A percentile compares a stretch with the other conserved stretches of the same genome.
phyloP scores from a whole-genome alignment of 2,888 invertebrate genomes.

The Sarcophaga carnaria region DNA sequence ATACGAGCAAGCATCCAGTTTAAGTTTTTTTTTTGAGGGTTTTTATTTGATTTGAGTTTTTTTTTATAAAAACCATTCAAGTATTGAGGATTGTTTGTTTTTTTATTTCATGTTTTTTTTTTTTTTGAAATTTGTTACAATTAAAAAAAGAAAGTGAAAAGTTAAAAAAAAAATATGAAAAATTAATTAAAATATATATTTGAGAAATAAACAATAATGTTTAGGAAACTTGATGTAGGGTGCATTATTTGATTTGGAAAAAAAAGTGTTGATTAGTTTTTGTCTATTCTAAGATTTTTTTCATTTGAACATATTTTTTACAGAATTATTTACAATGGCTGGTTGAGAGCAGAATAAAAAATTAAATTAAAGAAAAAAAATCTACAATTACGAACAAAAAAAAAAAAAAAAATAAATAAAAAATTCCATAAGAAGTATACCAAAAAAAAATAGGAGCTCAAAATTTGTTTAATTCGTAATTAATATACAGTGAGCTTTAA shows the following conservation, averaged over 20 bases:
- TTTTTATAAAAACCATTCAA: conserved; percentile 40
- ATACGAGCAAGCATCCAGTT: conserved; percentile 64
- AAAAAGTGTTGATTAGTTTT: conserved; percentile 54
- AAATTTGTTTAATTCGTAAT: no score
- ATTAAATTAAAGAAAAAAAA: background rate
- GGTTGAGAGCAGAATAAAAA: conserved; percentile 34
- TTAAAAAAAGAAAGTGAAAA: conserved; percentile 62
- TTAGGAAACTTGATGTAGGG: conserved; percentile 55
- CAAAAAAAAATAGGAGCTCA: background rate
- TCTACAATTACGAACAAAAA: conserved; percentile 18
- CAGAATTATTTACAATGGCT: conserved; percentile 63
- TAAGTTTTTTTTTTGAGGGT: conserved; percentile 21
- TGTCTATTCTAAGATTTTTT: background rate
- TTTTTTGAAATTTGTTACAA: conserved; percentile 36
- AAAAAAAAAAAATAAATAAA: background rate
- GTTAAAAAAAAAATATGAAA: conserved; percentile 56
- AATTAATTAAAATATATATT: conserved; percentile 55
- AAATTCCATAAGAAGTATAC: conserved; percentile 39
- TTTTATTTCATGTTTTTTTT: background rate
- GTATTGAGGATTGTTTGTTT: conserved; percentile 46
- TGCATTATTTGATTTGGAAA: conserved; percentile 62
- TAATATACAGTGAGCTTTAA: no score
- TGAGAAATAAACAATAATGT: conserved; percentile 39
- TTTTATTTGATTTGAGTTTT: conserved; percentile 43
- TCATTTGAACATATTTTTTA: background rate